Evolutionary conservation across 1,140 invertebrate species (phyloP), one percentile per base, ranked within the genome.

Genomic region (Heliconius eleuchia): DNA sequence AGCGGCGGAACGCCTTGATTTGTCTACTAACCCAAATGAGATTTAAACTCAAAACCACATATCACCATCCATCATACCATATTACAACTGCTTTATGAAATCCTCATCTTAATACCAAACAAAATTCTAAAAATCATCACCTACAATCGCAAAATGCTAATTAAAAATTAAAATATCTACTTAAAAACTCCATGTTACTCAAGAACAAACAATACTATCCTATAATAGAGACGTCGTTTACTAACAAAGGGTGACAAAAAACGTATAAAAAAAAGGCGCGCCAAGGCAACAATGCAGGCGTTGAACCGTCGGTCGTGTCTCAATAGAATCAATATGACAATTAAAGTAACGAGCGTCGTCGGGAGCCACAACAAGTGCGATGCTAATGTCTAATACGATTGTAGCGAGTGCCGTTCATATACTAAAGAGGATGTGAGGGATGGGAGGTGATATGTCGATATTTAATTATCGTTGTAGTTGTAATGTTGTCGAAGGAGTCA

Each of bases 361-460:
- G 70, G 82, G 72, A 70, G 78, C 73, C 82, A 82, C 79, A 85
- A 83, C 83, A 84, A 84, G 83, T 85, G 81, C 85, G 86, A 86
- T 85, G 83, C 87, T 91, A 90, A 92, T 90, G 89, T 91, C 87
- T 92, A 90, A 91, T 92, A 88, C 87, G 90, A 91, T 92, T 91
- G 89, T 87, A 85, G 83, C 83, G 87, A 89, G 87, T 88, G 87
- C 86, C 88, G 90, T 87, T 88, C 87, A 88, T 86, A 84, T 30
- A 66, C 23, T 87, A 85, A 79, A 82, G 82, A 85, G 85, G 87
- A 85, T 81, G 86, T 85, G 5, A 83, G 82, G 46, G 83, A 80
- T 79, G 83, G 27, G 60, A 8, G 8, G 0, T 0, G 7, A 23
- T 60, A 57, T 80, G 78, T 85, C 84, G 84, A 84, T 84, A 74